These are phyloP conservation scores for Spheniscus humboldti DNA, from an alignment of 2,797 vertebrate species.

Conservation along the genomic window DNA sequence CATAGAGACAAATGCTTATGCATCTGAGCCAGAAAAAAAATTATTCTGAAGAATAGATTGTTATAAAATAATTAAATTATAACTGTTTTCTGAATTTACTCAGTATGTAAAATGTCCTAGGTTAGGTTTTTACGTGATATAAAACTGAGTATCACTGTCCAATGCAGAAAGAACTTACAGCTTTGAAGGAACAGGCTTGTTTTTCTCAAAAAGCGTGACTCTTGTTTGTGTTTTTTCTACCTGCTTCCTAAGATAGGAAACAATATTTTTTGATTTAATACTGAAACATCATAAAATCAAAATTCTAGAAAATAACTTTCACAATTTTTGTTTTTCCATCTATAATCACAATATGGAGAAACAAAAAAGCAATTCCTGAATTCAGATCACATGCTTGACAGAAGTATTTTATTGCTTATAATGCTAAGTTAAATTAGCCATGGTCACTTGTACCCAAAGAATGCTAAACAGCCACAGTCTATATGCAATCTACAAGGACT, in stretches of 20 bases:
- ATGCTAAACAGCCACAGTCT: conserved; percentile 23
- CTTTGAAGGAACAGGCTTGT: not conserved
- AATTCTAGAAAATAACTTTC: conserved; percentile 44
- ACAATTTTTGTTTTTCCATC: not conserved
- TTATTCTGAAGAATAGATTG: not conserved
- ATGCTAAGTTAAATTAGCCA: conserved; percentile 57
- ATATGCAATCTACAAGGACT: not conserved
- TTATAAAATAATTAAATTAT: not conserved
- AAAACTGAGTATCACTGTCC: not conserved
- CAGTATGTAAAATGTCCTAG: not conserved
- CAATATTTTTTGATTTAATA: conserved; percentile 46
- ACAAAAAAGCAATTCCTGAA: conserved; percentile 15
- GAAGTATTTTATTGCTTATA: conserved; percentile 48
- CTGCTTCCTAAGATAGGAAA: conserved; percentile 49
- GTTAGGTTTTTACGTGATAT: not conserved
- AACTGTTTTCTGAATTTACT: not conserved
- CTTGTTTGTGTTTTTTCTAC: conserved; percentile 54
- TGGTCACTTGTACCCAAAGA: conserved; percentile 60
- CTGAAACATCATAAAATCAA: conserved; percentile 1
- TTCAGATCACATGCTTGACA: conserved; percentile 13
- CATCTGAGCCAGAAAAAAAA: not conserved
- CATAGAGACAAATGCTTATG: not conserved
- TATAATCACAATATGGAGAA: conserved; percentile 32
- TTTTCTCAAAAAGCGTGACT: not conserved
- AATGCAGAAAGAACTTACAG: not conserved